These are phyloP conservation scores for Tridacna crocea DNA, from an alignment of 2,888 invertebrate genomes.

Conservation along the genomic window DNA sequence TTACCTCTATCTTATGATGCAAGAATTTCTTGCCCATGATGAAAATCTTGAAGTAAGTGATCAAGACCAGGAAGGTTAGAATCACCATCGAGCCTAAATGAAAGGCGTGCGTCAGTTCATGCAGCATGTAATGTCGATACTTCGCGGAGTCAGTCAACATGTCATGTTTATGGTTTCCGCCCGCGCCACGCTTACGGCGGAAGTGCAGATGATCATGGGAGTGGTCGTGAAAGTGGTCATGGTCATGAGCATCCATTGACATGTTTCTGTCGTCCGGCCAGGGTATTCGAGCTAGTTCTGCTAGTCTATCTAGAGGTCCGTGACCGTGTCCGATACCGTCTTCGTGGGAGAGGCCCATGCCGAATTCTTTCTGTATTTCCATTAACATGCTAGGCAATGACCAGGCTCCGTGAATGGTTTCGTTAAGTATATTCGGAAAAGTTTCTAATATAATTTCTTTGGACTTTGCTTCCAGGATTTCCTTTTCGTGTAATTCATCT, in stretches of 20 bases:
- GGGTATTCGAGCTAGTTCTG: conserved; percentile 34
- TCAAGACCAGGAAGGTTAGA: conserved; percentile 74
- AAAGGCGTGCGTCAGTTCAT: conserved; percentile 77
- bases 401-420: conserved; percentile 60
- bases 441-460: conserved; percentile 65
- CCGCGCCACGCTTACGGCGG: conserved; percentile 55
- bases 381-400: conserved; percentile 66
- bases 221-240: conserved; percentile 37
- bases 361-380: conserved; percentile 50
- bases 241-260: conserved; percentile 33
- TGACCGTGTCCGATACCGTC: conserved; percentile 40
- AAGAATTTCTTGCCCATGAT: conserved; percentile 76
- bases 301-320: conserved; percentile 37
- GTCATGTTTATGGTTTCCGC: conserved; percentile 64
- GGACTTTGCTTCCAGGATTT: conserved; percentile 66
- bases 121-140: conserved; percentile 69
- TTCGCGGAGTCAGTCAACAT: conserved; percentile 64
- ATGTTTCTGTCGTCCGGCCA: conserved; percentile 35
- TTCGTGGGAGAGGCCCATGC: conserved; percentile 25
- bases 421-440: conserved; percentile 66
- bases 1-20: conserved; percentile 76
- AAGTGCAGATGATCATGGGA: conserved; percentile 39
- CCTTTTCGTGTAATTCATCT: conserved; percentile 75
- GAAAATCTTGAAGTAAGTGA: conserved; percentile 74
- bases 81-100: conserved; percentile 78